These are phyloP conservation scores for Serranus cabrilla DNA, from an alignment of 2,797 vertebrate species.

Conservation along the genomic window DNA sequence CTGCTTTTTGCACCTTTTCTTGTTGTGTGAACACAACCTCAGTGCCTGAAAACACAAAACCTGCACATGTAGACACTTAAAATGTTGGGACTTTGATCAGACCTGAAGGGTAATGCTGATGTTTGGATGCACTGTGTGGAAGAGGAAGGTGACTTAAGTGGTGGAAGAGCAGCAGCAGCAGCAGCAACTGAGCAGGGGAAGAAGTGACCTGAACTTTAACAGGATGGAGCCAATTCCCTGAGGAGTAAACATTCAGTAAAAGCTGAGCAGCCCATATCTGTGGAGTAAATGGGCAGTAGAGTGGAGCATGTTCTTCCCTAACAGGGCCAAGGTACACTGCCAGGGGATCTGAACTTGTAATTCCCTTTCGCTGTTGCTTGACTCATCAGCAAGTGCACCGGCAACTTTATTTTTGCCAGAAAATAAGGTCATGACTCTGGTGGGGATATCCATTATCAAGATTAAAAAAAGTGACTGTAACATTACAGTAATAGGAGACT, in stretches of 20 bases:
- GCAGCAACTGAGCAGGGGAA: slow-evolving; percentile 58
- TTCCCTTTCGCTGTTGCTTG: slow-evolving; percentile 69
- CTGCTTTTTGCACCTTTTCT: slow-evolving; percentile 51
- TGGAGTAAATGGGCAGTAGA: slow-evolving; percentile 84
- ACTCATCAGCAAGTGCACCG: slow-evolving; percentile 58
- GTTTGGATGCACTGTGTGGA: slow-evolving; percentile 52
- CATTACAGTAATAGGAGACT: slow-evolving; percentile 20
- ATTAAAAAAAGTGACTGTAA: slow-evolving; percentile 26
- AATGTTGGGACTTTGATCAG: slow-evolving; percentile 51
- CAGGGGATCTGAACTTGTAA: slow-evolving; percentile 80
- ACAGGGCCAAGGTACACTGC: slow-evolving; percentile 76
- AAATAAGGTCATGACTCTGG: slow-evolving; percentile 41
- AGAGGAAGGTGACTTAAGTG: slow-evolving; percentile 67
- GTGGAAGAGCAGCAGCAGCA: slow-evolving; percentile 59
- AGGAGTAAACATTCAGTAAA: slow-evolving; percentile 87
- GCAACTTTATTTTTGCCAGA: slow-evolving; percentile 45
- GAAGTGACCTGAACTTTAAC: slow-evolving; percentile 86
- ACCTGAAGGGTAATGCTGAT: slow-evolving; percentile 60
- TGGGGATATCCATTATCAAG: slow-evolving; percentile 47
- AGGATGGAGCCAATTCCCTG: slow-evolving; percentile 83
- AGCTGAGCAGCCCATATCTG: slow-evolving; percentile 81
- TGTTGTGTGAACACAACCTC: slow-evolving; percentile 23
- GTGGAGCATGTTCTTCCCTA: slow-evolving; percentile 80
- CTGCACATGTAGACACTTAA: slow-evolving; percentile 42
- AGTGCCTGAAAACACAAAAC: slow-evolving; percentile 41